Evolutionary conservation across 2,888 invertebrate species (phyloP), one percentile per base, ranked within the genome.

Genomic region (Drosophila picticornis): DNA sequence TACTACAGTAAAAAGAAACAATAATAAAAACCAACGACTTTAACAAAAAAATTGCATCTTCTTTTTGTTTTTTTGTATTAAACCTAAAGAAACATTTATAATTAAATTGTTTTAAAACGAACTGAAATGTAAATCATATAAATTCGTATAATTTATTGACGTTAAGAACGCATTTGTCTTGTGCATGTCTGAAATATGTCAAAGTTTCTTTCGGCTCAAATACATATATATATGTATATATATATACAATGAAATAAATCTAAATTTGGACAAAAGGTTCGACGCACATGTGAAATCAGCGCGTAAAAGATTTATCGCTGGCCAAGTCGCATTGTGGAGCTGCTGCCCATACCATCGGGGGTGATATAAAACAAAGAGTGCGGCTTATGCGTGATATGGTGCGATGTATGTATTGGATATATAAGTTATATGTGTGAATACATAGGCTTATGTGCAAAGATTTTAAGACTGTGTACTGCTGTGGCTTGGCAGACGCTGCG

Each of bases 211-310:
- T 36, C 51, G 27, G 31, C 69, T 84, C 59, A 72, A 75, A 86
- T 72, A 66, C 66, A 77, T 81, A 72, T 66, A 74, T 83, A n/a
- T n/a, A n/a, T n/a, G n/a, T n/a, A 86, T 72, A 66, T 64, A 77
- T 81, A 72, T 66, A 74, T 83, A 55, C 76, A 36, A 34, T 64
- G 64, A 82, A 78, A 85, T 90, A 85, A 90, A 85, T 85, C 90
- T 90, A 81, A 78, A 90, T 87, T 78, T 51, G 50, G 43, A 48
- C 64, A 36, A 67, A 61, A 66, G 77, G 81, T 40, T 70, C 53
- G 82, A 57, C 86, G 62, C 88, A 90, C 83, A 81, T 86, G 88
- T 58, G 87, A 79, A 81, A 85, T 90, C 79, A 63, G 56, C 62
- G 74, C 62, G 61, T 67, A 56, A 59, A 73, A 86, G 85, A 86